Conservation (phyloP, 2,797 vertebrate genomes). For the Macroramphosus scolopax region DNA sequence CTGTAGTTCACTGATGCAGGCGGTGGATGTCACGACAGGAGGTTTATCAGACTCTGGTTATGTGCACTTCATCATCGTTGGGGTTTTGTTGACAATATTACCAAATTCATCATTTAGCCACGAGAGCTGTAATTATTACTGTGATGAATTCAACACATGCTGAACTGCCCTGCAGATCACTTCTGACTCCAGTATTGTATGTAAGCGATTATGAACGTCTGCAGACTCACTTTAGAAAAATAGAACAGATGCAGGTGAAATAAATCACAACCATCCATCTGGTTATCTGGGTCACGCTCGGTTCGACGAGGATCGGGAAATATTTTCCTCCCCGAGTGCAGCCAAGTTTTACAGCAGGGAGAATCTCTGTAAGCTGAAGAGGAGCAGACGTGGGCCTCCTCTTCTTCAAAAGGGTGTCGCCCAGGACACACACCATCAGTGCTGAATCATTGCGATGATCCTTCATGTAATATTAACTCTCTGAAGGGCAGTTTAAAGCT, state of each 20-base stretch:
- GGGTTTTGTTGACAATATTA: not conserved
- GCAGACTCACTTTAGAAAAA: constrained; percentile 40
- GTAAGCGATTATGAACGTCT: constrained; percentile 28
- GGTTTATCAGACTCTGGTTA: not conserved
- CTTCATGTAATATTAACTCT: constrained; percentile 50
- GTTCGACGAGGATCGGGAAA: constrained; percentile 47
- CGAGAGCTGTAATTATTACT: constrained; percentile 2
- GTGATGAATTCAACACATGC: constrained; percentile 15
- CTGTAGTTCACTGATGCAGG: not conserved
- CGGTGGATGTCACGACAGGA: no score
- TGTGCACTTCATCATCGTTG: not conserved
- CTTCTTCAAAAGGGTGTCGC: constrained; percentile 31
- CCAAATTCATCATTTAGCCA: not conserved
- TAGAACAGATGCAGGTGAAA: constrained; percentile 54
- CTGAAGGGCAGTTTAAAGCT: constrained; percentile 36
- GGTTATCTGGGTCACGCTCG: constrained; percentile 59
- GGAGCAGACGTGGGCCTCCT: constrained; percentile 35
- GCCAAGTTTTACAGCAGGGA: constrained; percentile 50
- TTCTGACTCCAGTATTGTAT: no score
- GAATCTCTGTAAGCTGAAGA: constrained; percentile 49
- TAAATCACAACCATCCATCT: constrained; percentile 50
- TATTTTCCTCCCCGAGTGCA: constrained; percentile 38
- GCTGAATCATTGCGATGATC: constrained; percentile 42
- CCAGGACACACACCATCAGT: constrained; percentile 42
- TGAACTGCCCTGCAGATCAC: no score